Base-by-base conservation (phyloP, 2,888 invertebrate species). In the Ormyrus labotus region DNA sequence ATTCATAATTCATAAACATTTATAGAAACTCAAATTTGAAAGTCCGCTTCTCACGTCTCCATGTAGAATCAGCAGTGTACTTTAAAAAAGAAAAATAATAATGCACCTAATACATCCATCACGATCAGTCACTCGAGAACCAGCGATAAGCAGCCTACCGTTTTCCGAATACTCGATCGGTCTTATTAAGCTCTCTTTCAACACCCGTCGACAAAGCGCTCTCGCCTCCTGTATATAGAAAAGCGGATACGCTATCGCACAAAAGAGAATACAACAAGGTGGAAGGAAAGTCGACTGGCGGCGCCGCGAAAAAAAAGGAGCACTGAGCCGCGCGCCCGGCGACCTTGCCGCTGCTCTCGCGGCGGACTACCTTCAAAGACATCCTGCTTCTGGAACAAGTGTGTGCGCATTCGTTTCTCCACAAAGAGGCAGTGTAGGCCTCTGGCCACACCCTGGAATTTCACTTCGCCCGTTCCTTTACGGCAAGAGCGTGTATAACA, bases 371-470 rank as follows among this genome's bases (percentile, higher is more conserved):
- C 85, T 85, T 85, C 83, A 53, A 83, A 84, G 83, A 81, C 80
- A 83, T 84, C 83, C 83, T 83, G 84, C 61, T 81, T 69, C 60
- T 48, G 10, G 55, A 68, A 57, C 57, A 74, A 79, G 68, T 74
- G 69, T 55, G 1, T 45, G 47, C 13, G 13, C 7, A n/a, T n/a
- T 13, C 50, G 76, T 75, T 67, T 79, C 76, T 19, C 19, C 19
- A 83, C 80, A 82, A 84, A 82, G 79, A 78, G 77, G 73, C 78
- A 19, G 60, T 8, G 13, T 58, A n/a, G 19, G 19, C 19, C 80
- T 82, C 75, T 79, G 83, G 76, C 88, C 89, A 88, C 90, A 84
- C 90, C 89, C 88, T 86, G 87, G 88, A 90, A 89, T 90, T 89
- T 88, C 85, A 79, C 80, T 80, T 79, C 78, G 74, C 82, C 84